Evolutionary conservation across 2,888 invertebrate genomes (phyloP).

Genomic region (Tanytarsus gracilentus): DNA sequence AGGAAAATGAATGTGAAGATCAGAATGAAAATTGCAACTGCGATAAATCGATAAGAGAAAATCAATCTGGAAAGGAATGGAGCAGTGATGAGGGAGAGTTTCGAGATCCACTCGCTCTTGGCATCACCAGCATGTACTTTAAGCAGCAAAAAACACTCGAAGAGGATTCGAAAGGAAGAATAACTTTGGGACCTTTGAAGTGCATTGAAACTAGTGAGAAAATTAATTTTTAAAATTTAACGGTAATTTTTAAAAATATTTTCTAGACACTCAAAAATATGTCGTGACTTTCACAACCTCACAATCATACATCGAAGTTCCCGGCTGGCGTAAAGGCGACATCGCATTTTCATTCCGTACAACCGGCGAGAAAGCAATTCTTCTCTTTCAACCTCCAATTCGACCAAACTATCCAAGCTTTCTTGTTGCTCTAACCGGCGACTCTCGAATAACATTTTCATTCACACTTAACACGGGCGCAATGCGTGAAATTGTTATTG

Average conservation of each 20-base stretch:
- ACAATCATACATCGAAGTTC: conserved; percentile 85
- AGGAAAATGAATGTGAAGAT: conserved; percentile 73
- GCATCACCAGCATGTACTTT: conserved; percentile 85
- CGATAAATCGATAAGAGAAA: conserved; percentile 54
- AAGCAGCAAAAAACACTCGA: conserved; percentile 75
- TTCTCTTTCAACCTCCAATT: conserved; percentile 84
- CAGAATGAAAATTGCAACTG: conserved; percentile 82
- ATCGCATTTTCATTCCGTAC: conserved; percentile 89
- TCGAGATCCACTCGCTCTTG: conserved; percentile 68
- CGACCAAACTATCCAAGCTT: conserved; percentile 83
- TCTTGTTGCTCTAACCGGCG: conserved; percentile 81
- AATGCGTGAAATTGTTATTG: conserved; percentile 71
- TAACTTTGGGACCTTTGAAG: conserved; percentile 82
- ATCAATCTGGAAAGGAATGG: conserved; percentile 74
- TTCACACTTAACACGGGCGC: conserved; percentile 79
- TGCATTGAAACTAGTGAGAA: conserved; percentile 88
- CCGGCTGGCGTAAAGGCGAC: conserved; percentile 87
- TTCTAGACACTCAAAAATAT: conserved; percentile 78
- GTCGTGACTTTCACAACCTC: conserved; percentile 91
- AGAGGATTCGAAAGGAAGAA: conserved; percentile 73
- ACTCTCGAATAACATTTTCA: conserved; percentile 80
- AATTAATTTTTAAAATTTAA: conserved; percentile 29
- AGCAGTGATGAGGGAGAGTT: conserved; percentile 81
- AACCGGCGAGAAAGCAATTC: conserved; percentile 78
- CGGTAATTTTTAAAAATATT: conserved; percentile 6